phyloP scores from a whole-genome alignment of 1,140 invertebrate species.

The Araneus ventricosus region DNA sequence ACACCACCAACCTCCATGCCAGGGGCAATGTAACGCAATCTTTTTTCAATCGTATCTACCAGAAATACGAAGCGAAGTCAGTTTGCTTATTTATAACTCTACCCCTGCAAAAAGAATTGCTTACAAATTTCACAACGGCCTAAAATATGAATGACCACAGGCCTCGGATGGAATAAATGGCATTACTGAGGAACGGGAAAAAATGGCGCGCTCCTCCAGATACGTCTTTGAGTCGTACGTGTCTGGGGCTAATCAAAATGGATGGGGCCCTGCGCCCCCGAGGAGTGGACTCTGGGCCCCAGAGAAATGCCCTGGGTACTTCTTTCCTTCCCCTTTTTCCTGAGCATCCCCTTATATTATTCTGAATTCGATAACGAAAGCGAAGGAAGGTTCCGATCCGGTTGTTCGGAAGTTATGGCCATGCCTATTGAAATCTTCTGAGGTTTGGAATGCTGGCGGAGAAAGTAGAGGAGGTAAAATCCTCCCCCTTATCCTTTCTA shows the following conservation, averaged over 20 bases:
- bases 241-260: constrained; percentile 55
- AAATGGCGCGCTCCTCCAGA: constrained; percentile 4
- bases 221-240: constrained; percentile 61
- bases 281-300: constrained; percentile 10
- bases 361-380: constrained; percentile 51
- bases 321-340: neutral
- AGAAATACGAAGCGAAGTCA: neutral
- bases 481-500: neutral
- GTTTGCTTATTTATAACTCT: neutral
- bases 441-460: neutral
- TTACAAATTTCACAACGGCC: constrained; percentile 9
- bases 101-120: neutral
- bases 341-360: neutral
- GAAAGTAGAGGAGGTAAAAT: neutral
- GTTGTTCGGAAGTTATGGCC: constrained; percentile 18
- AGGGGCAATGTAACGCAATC: neutral
- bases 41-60: neutral
- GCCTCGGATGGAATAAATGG: neutral
- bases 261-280: constrained; percentile 33
- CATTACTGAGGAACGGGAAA: neutral
- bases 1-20: neutral
- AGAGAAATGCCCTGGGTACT: neutral
- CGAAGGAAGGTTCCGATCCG: neutral
- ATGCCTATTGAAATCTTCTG: neutral
- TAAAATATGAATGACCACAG: constrained; percentile 30